A percentile compares a stretch with the other conserved stretches of the same genome.
Evolutionary conservation across 1,140 invertebrate genomes (phyloP).

Genomic region (Camponotus pennsylvanicus): DNA sequence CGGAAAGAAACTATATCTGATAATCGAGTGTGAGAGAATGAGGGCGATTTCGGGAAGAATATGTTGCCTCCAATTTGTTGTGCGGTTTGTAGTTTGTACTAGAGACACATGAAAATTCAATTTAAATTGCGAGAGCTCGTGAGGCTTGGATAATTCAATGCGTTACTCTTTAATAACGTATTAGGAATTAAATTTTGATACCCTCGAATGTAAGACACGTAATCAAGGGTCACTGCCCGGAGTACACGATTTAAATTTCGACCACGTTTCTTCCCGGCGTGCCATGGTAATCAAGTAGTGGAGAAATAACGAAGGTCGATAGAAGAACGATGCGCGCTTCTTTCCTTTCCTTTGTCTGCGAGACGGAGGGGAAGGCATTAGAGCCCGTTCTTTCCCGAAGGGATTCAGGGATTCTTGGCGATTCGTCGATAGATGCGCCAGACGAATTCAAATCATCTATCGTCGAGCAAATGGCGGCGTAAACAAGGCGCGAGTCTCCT

Average conservation of each 20-base stretch:
- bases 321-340: constrained; percentile 18
- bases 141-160: background rate
- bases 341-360: constrained; percentile 39
- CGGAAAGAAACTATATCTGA: constrained; percentile 32
- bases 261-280: constrained; percentile 27
- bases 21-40: constrained; percentile 1
- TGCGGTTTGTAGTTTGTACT: background rate
- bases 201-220: background rate
- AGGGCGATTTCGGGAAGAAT: background rate
- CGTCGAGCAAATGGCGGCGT: constrained; percentile 71
- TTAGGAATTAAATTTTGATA: background rate
- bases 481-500: constrained; percentile 71
- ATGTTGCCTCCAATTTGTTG: constrained; percentile 8
- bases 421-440: constrained; percentile 57
- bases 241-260: constrained; percentile 26
- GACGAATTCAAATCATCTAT: constrained; percentile 71
- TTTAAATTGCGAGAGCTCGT: background rate
- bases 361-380: constrained; percentile 32
- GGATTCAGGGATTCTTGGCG: constrained; percentile 15
- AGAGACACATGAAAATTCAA: background rate
- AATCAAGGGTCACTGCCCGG: constrained; percentile 27
- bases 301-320: constrained; percentile 43
- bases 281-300: constrained; percentile 25
- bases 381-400: constrained; percentile 11
- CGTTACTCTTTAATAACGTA: background rate